phyloP scores from a whole-genome alignment of 2,113 vertebrate species.

The Aegithalos caudatus region DNA sequence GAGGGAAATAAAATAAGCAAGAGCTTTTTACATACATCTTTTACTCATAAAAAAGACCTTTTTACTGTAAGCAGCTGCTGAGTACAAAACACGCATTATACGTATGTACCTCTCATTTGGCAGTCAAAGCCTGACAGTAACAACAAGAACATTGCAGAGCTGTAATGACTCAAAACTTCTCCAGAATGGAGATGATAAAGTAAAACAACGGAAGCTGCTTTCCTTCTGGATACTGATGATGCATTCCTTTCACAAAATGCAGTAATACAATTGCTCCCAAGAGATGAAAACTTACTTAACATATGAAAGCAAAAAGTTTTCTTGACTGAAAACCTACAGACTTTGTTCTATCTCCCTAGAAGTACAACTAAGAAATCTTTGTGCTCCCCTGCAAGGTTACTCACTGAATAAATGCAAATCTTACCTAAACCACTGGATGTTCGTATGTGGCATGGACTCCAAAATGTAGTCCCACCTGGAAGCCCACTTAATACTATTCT shows the following conservation, averaged over 20 bases:
- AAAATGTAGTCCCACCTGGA: slow-evolving; percentile 93
- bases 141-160: neutral
- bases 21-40: neutral
- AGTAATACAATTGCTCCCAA: neutral
- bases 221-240: neutral
- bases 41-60: neutral
- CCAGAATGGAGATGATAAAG: neutral
- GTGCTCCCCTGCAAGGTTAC: neutral
- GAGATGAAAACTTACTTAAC: neutral
- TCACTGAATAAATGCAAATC: neutral
- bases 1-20: neutral
- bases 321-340: neutral
- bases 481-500: slow-evolving; percentile 84
- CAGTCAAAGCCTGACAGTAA: neutral
- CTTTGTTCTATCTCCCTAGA: neutral
- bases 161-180: neutral
- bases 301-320: neutral
- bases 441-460: slow-evolving; percentile 87
- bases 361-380: neutral
- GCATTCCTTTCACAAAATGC: neutral
- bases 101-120: neutral
- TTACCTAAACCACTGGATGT: slow-evolving; percentile 93
- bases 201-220: neutral
- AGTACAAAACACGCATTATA: neutral
- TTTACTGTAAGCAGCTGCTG: neutral